These are phyloP conservation scores for Phengaris arion DNA, from an alignment of 2,888 invertebrate genomes.

Conservation along the genomic window DNA sequence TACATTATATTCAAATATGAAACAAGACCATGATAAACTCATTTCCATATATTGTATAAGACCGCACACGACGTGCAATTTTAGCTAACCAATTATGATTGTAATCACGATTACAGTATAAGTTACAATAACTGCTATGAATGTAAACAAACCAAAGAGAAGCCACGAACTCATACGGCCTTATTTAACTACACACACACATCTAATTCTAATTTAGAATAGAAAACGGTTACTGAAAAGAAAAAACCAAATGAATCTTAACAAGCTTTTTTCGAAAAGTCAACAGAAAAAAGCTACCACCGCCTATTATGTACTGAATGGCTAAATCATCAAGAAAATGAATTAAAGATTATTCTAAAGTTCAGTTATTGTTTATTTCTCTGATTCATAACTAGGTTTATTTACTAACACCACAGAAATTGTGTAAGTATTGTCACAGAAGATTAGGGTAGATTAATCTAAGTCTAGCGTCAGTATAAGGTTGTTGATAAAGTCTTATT, in stretches of 20 bases:
- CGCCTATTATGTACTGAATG: neutral
- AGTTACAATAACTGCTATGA: conserved; percentile 30
- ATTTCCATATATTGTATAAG: conserved; percentile 22
- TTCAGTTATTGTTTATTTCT: too few species aligned
- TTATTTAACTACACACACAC: neutral
- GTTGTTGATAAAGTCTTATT: too few species aligned
- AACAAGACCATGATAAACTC: conserved; percentile 23
- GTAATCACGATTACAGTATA: conserved; percentile 27
- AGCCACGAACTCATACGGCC: conserved; percentile 13
- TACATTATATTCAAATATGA: neutral
- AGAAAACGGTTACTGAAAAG: neutral
- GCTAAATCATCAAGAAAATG: neutral
- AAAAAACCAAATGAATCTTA: too few species aligned
- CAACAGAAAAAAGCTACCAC: too few species aligned
- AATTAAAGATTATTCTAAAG: too few species aligned
- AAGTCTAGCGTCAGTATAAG: too few species aligned
- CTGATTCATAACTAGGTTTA: too few species aligned
- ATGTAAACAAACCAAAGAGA: conserved; percentile 23
- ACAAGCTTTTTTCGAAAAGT: too few species aligned
- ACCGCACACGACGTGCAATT: conserved; percentile 31
- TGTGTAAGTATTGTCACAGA: too few species aligned
- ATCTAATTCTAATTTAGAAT: neutral
- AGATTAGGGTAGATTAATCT: too few species aligned
- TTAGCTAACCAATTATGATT: conserved; percentile 31
- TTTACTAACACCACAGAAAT: too few species aligned